These are phyloP conservation scores for Mormyrops boulengeri DNA, from an alignment of 2,797 vertebrate genomes.

Conservation along the genomic window DNA sequence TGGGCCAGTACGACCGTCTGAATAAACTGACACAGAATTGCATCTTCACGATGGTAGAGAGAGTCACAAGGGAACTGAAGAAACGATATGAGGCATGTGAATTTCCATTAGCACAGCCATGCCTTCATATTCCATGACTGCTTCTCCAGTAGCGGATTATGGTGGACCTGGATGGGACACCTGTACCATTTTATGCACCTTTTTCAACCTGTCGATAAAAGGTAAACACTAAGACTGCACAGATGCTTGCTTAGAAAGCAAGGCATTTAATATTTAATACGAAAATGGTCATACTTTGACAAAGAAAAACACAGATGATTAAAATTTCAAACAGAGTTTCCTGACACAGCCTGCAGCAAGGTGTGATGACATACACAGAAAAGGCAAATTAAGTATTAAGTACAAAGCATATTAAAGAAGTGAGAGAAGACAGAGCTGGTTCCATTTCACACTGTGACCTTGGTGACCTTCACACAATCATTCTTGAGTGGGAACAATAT, in stretches of 20 bases:
- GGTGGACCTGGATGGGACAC: not conserved
- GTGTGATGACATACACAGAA: not conserved
- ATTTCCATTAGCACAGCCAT: not conserved
- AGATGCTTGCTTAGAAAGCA: not conserved
- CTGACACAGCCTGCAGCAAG: not conserved
- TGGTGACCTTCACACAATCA: not conserved
- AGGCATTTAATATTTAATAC: constrained; percentile 4
- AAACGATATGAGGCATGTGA: not conserved
- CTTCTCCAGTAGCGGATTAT: not conserved
- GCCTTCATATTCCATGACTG: not conserved
- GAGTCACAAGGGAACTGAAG: not conserved
- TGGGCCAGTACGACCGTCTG: not conserved
- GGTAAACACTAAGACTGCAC: not conserved
- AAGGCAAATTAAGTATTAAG: not conserved
- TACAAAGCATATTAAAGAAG: not conserved
- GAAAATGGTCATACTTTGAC: not conserved
- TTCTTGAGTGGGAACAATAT: not conserved
- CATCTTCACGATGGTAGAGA: not conserved
- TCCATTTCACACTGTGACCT: not conserved
- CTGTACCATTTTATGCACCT: not conserved
- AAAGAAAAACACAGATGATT: not conserved
- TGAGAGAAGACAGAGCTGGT: not conserved
- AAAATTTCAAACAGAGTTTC: not conserved
- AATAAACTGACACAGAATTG: not conserved
- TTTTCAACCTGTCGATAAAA: not conserved